These are phyloP conservation scores for Syrista parreyssii DNA, from an alignment of 2,888 invertebrate species.

Conservation along the genomic window DNA sequence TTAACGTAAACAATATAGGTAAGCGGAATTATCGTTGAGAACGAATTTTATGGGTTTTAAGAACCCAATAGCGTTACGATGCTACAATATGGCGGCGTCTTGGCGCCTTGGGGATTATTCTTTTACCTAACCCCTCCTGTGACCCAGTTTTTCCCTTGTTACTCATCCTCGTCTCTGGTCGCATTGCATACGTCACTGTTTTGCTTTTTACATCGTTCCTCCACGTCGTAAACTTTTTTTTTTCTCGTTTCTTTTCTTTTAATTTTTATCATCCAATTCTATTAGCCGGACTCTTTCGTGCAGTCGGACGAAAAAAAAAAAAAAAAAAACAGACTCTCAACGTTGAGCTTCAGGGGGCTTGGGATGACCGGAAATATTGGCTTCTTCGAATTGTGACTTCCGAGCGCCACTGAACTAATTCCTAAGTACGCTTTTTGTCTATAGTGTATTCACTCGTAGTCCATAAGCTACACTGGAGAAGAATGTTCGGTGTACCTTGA, in stretches of 20 bases:
- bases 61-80: neutral
- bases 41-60: neutral
- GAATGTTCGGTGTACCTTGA: neutral
- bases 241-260: too few relatives aligned
- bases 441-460: neutral
- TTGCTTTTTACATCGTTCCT: neutral
- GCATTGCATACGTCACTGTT: neutral
- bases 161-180: constrained; percentile 16
- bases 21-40: neutral
- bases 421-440: neutral
- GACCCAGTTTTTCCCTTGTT: constrained; percentile 20
- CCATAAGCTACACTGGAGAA: neutral
- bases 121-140: constrained; percentile 19
- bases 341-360: neutral
- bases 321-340: neutral
- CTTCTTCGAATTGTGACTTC: neutral
- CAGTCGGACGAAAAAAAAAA: neutral
- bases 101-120: constrained; percentile 54
- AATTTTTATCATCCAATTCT: neutral
- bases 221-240: too few relatives aligned
- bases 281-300: neutral
- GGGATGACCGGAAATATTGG: neutral
- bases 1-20: neutral
- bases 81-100: constrained; percentile 42
- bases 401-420: neutral